Conservation (phyloP, 1,140 invertebrate genomes). For the Thereuonema tuberculata region DNA sequence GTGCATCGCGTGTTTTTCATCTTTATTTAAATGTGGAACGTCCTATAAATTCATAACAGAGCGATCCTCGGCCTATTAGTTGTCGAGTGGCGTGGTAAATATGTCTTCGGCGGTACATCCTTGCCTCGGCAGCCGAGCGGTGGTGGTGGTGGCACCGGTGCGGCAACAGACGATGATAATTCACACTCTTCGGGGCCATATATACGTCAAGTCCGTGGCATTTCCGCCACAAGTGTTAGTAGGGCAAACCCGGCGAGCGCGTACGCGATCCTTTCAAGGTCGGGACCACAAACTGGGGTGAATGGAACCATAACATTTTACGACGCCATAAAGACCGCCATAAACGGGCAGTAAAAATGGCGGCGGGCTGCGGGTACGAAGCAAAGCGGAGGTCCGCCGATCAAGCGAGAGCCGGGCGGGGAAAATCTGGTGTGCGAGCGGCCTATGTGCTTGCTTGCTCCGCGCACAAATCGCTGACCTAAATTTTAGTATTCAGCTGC, state of each 20-base stretch:
- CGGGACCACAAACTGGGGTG: constrained; percentile 7
- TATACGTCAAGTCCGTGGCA: neutral
- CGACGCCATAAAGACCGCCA: constrained; percentile 9
- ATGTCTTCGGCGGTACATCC: too few relatives aligned
- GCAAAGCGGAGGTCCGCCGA: too few relatives aligned
- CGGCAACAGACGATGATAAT: neutral
- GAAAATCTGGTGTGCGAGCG: too few relatives aligned
- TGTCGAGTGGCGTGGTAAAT: too few relatives aligned
- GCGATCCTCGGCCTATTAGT: too few relatives aligned
- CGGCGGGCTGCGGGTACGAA: neutral
- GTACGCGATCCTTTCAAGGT: constrained; percentile 7
- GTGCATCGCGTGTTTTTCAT: too few relatives aligned
- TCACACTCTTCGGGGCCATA: too few relatives aligned
- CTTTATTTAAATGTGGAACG: too few relatives aligned
- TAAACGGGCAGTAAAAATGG: constrained; percentile 8
- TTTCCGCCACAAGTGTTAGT: constrained; percentile 5
- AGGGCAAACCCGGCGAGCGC: neutral
- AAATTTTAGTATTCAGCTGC: too few relatives aligned
- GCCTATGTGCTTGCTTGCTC: neutral
- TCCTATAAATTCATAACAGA: too few relatives aligned
- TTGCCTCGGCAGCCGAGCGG: neutral
- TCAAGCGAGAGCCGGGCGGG: too few relatives aligned
- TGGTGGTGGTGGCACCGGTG: neutral
- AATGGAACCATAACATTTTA: constrained; percentile 11
- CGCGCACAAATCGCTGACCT: neutral